A percentile compares a stretch with the other conserved stretches of the same genome.
Conservation (phyloP, 1,140 invertebrate genomes). For the Cydia splendana region DNA sequence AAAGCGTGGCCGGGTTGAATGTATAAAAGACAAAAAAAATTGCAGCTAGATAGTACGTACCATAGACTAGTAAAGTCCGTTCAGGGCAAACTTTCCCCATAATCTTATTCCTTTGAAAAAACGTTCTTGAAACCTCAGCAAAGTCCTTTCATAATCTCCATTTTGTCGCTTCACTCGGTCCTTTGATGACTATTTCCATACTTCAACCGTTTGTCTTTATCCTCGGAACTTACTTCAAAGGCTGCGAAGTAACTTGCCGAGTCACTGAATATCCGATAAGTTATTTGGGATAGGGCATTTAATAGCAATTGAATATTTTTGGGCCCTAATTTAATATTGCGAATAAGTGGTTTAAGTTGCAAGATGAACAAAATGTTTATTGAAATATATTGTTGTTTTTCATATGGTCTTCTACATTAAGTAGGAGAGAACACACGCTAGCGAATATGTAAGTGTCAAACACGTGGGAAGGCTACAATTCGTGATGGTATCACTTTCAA, state of each 20-base stretch:
- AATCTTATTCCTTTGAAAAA: slow-evolving; percentile 25
- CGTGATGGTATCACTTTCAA: too few species aligned
- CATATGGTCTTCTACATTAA: too few species aligned
- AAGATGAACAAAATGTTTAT: neutral
- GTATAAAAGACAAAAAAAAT: neutral
- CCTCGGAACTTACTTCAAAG: slow-evolving; percentile 22
- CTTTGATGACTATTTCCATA: slow-evolving; percentile 32
- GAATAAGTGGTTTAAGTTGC: neutral
- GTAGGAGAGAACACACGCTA: too few species aligned
- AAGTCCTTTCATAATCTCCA: slow-evolving; percentile 28
- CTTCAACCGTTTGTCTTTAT: slow-evolving; percentile 26
- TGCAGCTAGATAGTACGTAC: neutral
- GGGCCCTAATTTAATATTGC: neutral
- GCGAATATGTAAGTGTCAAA: too few species aligned
- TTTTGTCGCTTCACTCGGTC: slow-evolving; percentile 1
- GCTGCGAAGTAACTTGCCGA: slow-evolving; percentile 19
- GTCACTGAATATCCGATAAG: slow-evolving; percentile 31
- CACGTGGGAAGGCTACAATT: too few species aligned
- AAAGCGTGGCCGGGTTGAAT: neutral
- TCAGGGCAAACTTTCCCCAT: neutral
- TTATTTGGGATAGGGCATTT: slow-evolving; percentile 28
- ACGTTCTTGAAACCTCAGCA: neutral
- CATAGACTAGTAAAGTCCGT: neutral
- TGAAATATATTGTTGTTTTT: too few species aligned
- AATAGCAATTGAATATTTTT: slow-evolving; percentile 26